Evolutionary conservation across 2,888 invertebrate species (phyloP), one percentile per base, ranked within the genome.

Genomic region (Phengaris alcon): DNA sequence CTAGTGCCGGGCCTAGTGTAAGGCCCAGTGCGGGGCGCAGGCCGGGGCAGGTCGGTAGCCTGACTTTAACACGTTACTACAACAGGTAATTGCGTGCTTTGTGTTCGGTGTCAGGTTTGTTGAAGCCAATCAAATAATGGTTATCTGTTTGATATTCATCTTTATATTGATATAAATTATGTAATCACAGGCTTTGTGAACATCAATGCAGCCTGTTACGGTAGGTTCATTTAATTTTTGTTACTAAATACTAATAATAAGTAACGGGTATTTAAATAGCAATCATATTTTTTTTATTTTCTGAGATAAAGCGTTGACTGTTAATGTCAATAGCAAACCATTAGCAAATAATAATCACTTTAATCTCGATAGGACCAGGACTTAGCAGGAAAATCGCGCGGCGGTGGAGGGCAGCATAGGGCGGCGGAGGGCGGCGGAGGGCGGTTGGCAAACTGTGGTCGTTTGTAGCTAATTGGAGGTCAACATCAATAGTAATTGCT

Each of bases 91-190:
- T 69, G 48, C 48, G 68, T 6, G 68, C 68, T 9, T 15, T 69
- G 48, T 69, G 46, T 48, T 69, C 69, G 48, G n/a, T 8, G 48
- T 8, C 69, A 9, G 48, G n/a, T 69, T 46, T 48, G 69, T 69
- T n/a, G 13, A 48, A 13, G 64, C 12, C 48, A 13, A 69, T 69
- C 9, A 69, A 13, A 48, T 8, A 69, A 69, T 46, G 0, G 2
- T n/a, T 48, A 48, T 9, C 48, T 8, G 69, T 69, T 46, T 69
- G 69, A 48, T 12, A 15, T 69, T 69, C 10, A 48, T 4, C n/a
- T 69, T 15, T 2, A 69, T 44, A 48, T 15, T 44, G 3, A 48
- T 48, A n/a, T 69, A 48, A 10, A 64, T 64, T 35, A 64, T 12
- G 22, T 22, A 22, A 22, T 22, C 22, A 1, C 22, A 22, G 22